Evolutionary conservation across 2,888 invertebrate species (phyloP).

Genomic region (Gerosis bhagava): DNA sequence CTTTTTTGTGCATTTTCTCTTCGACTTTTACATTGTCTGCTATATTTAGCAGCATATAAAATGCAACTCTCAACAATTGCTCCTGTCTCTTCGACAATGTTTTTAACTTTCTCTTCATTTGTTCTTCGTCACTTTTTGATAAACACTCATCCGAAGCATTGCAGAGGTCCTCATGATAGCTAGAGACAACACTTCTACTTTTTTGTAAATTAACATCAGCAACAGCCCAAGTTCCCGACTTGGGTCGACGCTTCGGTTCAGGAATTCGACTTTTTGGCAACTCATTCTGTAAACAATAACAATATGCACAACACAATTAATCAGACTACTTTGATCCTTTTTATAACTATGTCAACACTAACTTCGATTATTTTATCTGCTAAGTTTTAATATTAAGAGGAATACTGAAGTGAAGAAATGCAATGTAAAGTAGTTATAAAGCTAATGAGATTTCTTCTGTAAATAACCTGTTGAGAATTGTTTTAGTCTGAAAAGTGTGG

Average conservation of each 20-base stretch:
- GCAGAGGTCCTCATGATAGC: constrained; percentile 86
- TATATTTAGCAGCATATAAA: constrained; percentile 96
- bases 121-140: constrained; percentile 88
- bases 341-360: too few relatives aligned
- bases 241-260: constrained; percentile 88
- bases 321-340: too few relatives aligned
- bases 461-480: too few relatives aligned
- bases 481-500: too few relatives aligned
- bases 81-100: constrained; percentile 96
- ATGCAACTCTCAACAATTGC: constrained; percentile 94
- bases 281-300: constrained; percentile 73
- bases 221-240: constrained; percentile 88
- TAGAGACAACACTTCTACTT: constrained; percentile 84
- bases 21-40: constrained; percentile 97
- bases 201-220: constrained; percentile 79
- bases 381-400: too few relatives aligned
- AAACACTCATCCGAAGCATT: constrained; percentile 72
- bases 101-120: constrained; percentile 88
- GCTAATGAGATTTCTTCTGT: too few relatives aligned
- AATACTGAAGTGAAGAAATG: too few relatives aligned
- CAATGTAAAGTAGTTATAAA: too few relatives aligned
- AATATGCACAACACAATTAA: background rate
- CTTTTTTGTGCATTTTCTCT: constrained; percentile 98
- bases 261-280: constrained; percentile 87
- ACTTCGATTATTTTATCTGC: too few relatives aligned